These are phyloP conservation scores for Morone chrysops DNA, from an alignment of 2,113 vertebrate genomes.

Conservation along the genomic window DNA sequence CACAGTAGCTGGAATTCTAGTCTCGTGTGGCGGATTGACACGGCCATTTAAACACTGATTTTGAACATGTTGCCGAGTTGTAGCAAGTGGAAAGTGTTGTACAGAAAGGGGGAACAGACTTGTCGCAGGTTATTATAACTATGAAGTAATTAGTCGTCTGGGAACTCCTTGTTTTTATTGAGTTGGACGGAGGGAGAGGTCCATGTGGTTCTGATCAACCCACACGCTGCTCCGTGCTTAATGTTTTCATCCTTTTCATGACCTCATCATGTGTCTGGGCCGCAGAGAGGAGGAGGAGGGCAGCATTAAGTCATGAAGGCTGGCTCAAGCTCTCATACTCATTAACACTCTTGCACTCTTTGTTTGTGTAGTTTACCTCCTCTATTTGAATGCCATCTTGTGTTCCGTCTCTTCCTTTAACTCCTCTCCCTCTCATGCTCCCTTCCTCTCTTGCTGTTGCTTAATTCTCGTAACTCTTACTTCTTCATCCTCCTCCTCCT, in stretches of 20 bases:
- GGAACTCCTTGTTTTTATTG: constrained; percentile 8
- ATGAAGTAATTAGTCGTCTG: not conserved
- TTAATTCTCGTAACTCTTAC: not conserved
- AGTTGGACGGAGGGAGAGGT: constrained; percentile 1
- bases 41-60: not conserved
- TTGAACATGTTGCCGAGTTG: not conserved
- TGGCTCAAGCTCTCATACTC: not conserved
- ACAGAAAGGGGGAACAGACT: too few relatives aligned
- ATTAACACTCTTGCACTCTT: not conserved
- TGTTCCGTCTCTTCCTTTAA: not conserved
- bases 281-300: constrained; percentile 3
- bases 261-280: constrained; percentile 52
- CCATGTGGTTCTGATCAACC: constrained; percentile 68
- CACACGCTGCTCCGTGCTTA: constrained; percentile 26
- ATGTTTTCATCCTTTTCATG: constrained; percentile 64
- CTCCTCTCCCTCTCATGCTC: not conserved
- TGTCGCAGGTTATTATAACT: not conserved
- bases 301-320: constrained; percentile 45
- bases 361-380: not conserved
- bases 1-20: not conserved
- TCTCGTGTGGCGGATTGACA: not conserved
- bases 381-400: not conserved
- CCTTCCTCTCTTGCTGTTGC: not conserved
- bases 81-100: not conserved
- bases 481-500: not conserved